Evolutionary conservation across 2,888 invertebrate species (phyloP).

Genomic region (Oligia strigilis): DNA sequence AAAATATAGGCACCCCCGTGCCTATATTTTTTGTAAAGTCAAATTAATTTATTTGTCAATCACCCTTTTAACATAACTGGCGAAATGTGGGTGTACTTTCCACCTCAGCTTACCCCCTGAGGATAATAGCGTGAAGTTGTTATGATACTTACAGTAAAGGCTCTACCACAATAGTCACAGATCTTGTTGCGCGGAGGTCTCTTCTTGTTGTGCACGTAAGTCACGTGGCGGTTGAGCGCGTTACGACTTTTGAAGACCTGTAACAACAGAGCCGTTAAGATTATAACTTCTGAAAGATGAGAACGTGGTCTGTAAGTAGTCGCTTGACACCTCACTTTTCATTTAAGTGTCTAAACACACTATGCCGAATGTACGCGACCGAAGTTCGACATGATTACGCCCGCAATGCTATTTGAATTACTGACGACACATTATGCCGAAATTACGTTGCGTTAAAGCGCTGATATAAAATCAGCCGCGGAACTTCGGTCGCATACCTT

Average conservation of each 20-base stretch:
- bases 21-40: too few species aligned
- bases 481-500: too few species aligned
- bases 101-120: not conserved
- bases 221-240: constrained; percentile 75
- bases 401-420: too few species aligned
- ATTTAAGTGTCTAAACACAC: not conserved
- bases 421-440: too few species aligned
- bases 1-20: too few species aligned
- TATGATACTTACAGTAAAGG: constrained; percentile 77
- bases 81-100: not conserved
- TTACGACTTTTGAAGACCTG: constrained; percentile 75
- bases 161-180: constrained; percentile 84
- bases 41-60: not conserved
- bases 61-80: not conserved
- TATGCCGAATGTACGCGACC: too few species aligned
- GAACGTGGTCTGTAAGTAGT: not conserved
- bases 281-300: not conserved
- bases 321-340: not conserved
- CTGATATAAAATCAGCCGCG: too few species aligned
- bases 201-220: constrained; percentile 81
- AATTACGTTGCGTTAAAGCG: too few species aligned
- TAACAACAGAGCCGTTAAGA: not conserved
- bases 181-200: constrained; percentile 82
- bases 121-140: not conserved
- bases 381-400: too few species aligned